Evolutionary conservation across 2,113 vertebrate species (phyloP), one percentile per base, ranked within the genome.

Genomic region (Hemibates koningsi): DNA sequence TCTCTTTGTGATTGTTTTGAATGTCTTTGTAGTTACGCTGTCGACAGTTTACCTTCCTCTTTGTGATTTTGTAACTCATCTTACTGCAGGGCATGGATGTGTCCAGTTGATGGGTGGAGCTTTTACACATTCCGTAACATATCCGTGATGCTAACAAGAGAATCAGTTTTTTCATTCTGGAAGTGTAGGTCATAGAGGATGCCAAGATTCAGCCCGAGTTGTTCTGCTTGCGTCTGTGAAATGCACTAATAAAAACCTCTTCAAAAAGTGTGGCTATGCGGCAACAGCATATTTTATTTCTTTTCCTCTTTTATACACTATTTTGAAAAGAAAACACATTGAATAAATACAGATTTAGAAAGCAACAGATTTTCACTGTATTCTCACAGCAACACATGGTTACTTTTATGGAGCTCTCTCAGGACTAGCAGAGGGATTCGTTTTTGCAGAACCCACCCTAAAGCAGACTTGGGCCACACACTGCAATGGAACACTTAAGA

Each of bases 271-370:
- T 63, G 16, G 36, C 29, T 87, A 66, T 86, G 94, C 91, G 82
- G 91, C 93, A 96, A 95, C 94, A 94, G 90, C 91, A 84, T 93
- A 88, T 91, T 96, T 95, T 95, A 95, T 96, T 96, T 94, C 6
- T 85, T 94, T 91, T 93, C 89, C 91, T 84, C 83, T 95, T 95
- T 95, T 96, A 87, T 95, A 93, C 92, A 95, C 93, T 92, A 92
- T 94, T 95, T 94, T 95, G 85, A 96, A 96, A 97, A 96, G 93
- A 94, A 95, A 96, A 95, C 94, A 96, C 95, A 95, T 89, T 93
- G 93, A 95, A 97, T 97, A 96, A 96, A 97, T 96, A 97, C 92
- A 96, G 96, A 96, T 93, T 92, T 96, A 96, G 93, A 96, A 96
- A 96, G 95, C 95, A 38, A 94, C 89, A 87, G 57, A 38, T 88